Evolutionary conservation across 2,888 invertebrate species (phyloP), one percentile per base, ranked within the genome.

Genomic region (Endotricha flammealis): DNA sequence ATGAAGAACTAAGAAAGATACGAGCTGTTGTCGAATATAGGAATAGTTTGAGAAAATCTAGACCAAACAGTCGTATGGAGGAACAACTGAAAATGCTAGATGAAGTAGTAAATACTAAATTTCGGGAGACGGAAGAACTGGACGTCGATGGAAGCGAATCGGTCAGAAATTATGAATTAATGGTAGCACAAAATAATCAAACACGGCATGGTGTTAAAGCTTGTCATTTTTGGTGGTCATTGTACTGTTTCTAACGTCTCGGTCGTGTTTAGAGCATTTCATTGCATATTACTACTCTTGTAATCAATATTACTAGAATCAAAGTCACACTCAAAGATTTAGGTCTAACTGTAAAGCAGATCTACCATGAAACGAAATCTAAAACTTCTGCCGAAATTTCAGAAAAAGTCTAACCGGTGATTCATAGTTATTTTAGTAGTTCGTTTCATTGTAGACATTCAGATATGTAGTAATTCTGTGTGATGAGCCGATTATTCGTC

Each of bases 41-140:
- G 36, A 67, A 60, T 14, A 60, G 57, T 20, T 39, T 65, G 0
- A 51, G 67, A 3, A 55, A 59, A 8, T 64, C 64, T 1, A 50
- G 79, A 16, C 80, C 81, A 0, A 72, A 59, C 30, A 79, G 80
- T 42, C 58, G 86, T 0, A 60, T 82, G 73, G 81, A 79, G 42
- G 81, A 86, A 36, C 81, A 82, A 22, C 20, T 86, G 2, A 66
- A 49, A 42, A 77, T 80, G 71, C 44, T 86, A 29, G 75, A 85
- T 22, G 80, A 70, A 1, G 67, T 86, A n/a, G 59, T 64, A 22
- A 78, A 76, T 38, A 64, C 73, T 41, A 60, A 58, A 25, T 86
- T 86, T 50, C 61, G 53, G 11, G 85, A 86, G 48, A 64, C 57
- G 0, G 80, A 83, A 33, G 77, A 65, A 1, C 75, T 78, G 42